phyloP scores from a whole-genome alignment of 2,888 invertebrate species.

The Lasioglossum leucozonium region DNA sequence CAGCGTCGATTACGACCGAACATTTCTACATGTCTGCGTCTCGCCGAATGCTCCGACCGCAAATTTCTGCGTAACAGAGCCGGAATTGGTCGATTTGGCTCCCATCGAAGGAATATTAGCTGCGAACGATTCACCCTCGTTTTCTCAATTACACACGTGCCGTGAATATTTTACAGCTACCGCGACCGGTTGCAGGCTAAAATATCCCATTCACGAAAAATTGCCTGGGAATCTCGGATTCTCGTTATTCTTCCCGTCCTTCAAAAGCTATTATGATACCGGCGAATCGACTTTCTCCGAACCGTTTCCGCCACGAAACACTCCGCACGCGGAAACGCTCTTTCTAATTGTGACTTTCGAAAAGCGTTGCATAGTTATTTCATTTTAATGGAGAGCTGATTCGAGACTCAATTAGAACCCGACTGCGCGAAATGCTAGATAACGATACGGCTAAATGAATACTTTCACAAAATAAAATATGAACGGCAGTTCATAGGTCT shows the following conservation, averaged over 20 bases:
- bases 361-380: conserved; percentile 9
- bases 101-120: conserved; percentile 58
- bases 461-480: neutral
- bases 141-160: conserved; percentile 48
- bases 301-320: neutral
- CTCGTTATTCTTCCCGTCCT: neutral
- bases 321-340: neutral
- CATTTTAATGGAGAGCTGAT: neutral
- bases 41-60: conserved; percentile 57
- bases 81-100: conserved; percentile 55
- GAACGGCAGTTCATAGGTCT: neutral
- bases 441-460: neutral
- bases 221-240: neutral
- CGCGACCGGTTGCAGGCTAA: neutral
- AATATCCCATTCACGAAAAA: neutral
- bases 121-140: conserved; percentile 47
- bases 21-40: conserved; percentile 57
- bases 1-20: conserved; percentile 57
- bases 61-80: conserved; percentile 64
- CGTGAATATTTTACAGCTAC: conserved; percentile 18
- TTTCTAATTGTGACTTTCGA: conserved; percentile 36
- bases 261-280: conserved; percentile 10
- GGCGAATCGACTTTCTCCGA: conserved; percentile 30
- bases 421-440: neutral
- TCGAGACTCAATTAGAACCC: neutral